A percentile compares a stretch with the other conserved stretches of the same genome.
phyloP scores from a whole-genome alignment of 2,888 invertebrate species.

The Ypsolopha sequella region DNA sequence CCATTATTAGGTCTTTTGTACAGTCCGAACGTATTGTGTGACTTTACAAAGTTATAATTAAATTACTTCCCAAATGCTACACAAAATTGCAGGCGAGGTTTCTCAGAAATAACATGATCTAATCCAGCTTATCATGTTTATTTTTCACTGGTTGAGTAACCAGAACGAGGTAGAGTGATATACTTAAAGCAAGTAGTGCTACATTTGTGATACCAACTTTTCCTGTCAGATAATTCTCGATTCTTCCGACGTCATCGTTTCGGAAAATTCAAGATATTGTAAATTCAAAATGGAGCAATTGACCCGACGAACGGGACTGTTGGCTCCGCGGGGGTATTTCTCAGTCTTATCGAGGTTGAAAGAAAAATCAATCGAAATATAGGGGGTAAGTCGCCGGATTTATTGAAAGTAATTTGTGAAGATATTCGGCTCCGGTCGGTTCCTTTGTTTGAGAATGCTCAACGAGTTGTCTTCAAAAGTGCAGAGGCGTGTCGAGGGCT shows the following conservation, averaged over 20 bases:
- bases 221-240: too few relatives aligned
- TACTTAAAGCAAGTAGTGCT: too few relatives aligned
- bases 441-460: conserved; percentile 44
- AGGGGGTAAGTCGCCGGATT: conserved; percentile 16
- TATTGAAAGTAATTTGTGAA: conserved; percentile 41
- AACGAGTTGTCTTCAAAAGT: conserved; percentile 23
- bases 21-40: too few relatives aligned
- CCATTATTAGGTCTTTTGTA: too few relatives aligned
- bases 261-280: background rate
- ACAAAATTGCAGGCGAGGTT: too few relatives aligned
- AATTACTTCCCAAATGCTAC: too few relatives aligned
- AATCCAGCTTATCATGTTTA: conserved; percentile 1
- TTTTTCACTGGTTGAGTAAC: background rate
- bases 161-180: too few relatives aligned
- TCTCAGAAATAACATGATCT: too few relatives aligned
- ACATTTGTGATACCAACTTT: too few relatives aligned
- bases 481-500: too few relatives aligned
- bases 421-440: conserved; percentile 39
- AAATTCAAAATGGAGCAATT: background rate
- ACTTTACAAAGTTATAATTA: too few relatives aligned
- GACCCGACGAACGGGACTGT: background rate
- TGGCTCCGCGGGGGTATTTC: background rate
- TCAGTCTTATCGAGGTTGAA: background rate
- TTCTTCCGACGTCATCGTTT: background rate
- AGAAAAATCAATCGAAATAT: conserved; percentile 22